Percentiles rank a stretch among this genome's conserved stretches.
These are phyloP conservation scores for Eutolmus rufibarbis DNA, from an alignment of 2,888 invertebrate species.

Conservation along the genomic window DNA sequence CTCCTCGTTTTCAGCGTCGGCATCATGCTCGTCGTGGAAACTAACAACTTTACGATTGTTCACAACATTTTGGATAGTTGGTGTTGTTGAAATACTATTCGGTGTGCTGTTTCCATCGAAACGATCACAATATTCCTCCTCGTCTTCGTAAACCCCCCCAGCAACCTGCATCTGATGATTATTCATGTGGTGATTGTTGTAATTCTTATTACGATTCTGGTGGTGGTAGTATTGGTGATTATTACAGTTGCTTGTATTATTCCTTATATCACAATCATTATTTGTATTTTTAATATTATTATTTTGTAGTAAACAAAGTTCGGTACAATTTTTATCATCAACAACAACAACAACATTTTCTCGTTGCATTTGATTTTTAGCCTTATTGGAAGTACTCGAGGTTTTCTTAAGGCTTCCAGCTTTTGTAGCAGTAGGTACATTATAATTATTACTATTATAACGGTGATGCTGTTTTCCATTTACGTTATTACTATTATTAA, in stretches of 20 bases:
- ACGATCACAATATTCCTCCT: conserved; percentile 41
- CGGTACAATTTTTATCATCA: conserved; percentile 46
- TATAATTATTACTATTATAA: conserved; percentile 47
- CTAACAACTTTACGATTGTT: conserved; percentile 10
- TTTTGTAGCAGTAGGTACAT: background rate
- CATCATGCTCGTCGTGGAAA: conserved; percentile 37
- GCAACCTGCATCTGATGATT: conserved; percentile 22
- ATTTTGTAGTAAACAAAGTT: conserved; percentile 45
- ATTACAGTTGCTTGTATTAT: conserved; percentile 43
- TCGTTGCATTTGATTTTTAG: conserved; percentile 44
- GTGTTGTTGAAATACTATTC: conserved; percentile 39
- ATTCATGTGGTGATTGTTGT: conserved; percentile 29
- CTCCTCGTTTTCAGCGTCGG: conserved; percentile 43
- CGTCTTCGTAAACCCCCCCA: conserved; percentile 11
- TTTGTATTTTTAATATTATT: conserved; percentile 42
- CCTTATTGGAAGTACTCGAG: conserved; percentile 53
- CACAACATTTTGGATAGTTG: background rate
- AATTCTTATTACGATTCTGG: conserved; percentile 36
- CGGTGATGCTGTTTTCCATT: conserved; percentile 19
- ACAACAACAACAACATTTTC: conserved; percentile 47
- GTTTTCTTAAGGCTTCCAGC: conserved; percentile 45
- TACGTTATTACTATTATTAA: conserved; percentile 42
- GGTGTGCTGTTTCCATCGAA: conserved; percentile 44
- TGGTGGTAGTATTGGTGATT: conserved; percentile 27
- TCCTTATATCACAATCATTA: conserved; percentile 47